phyloP scores from a whole-genome alignment of 2,888 invertebrate genomes.

The Pseudanteris insignis region DNA sequence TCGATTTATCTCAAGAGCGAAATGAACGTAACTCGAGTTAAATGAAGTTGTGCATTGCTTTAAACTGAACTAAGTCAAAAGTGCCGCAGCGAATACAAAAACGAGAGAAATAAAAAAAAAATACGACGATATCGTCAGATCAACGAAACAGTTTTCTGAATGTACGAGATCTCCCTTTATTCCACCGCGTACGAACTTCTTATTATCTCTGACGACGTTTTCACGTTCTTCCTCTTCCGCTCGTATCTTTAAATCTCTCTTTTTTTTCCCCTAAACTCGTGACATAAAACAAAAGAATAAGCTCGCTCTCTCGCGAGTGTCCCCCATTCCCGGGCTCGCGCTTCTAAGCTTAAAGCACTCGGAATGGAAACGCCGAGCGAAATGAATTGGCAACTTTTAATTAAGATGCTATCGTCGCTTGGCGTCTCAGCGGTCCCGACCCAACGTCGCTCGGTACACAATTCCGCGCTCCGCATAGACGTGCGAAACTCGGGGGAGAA shows the following conservation, averaged over 20 bases:
- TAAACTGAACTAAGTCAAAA: slow-evolving; percentile 33
- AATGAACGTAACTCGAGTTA: slow-evolving; percentile 26
- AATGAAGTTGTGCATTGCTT: slow-evolving; percentile 22
- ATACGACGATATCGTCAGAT: slow-evolving; percentile 30
- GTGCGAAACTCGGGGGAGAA: slow-evolving; percentile 45
- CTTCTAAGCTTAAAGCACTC: slow-evolving; percentile 41
- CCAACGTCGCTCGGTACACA: slow-evolving; percentile 37
- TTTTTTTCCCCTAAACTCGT: slow-evolving; percentile 36
- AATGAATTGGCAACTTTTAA: slow-evolving; percentile 68
- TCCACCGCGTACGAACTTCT: slow-evolving; percentile 58
- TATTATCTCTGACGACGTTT: slow-evolving; percentile 55
- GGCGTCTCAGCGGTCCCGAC: slow-evolving; percentile 48
- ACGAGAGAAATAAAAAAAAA: slow-evolving; percentile 9
- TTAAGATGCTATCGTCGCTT: slow-evolving; percentile 64
- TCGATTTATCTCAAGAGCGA: too few relatives aligned
- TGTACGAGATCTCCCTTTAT: slow-evolving; percentile 54
- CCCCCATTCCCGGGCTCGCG: slow-evolving; percentile 34
- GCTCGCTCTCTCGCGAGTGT: slow-evolving; percentile 37
- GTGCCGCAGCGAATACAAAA: slow-evolving; percentile 9
- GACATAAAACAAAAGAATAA: slow-evolving; percentile 58
- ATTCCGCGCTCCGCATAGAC: slow-evolving; percentile 39
- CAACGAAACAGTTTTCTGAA: slow-evolving; percentile 44
- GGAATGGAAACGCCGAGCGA: slow-evolving; percentile 56
- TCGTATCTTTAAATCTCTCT: slow-evolving; percentile 49
- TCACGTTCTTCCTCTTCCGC: slow-evolving; percentile 48